These are phyloP conservation scores for Balearica regulorum DNA, from an alignment of 2,797 vertebrate genomes.

Conservation along the genomic window DNA sequence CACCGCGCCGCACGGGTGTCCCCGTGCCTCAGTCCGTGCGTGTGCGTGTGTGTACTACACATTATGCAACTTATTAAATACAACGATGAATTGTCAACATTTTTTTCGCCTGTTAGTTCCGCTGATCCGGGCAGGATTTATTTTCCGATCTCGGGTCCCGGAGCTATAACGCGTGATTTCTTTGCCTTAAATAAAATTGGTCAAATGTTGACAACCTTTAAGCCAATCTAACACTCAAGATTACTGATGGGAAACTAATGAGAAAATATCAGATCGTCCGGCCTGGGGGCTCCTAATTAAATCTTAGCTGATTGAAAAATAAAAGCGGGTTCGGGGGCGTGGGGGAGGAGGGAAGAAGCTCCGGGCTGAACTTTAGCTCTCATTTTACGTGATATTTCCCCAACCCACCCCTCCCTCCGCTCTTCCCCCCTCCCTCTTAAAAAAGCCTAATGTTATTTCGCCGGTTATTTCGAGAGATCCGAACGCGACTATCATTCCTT, in stretches of 20 bases:
- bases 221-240: slow-evolving; percentile 83
- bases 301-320: slow-evolving; percentile 92
- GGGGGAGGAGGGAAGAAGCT: slow-evolving; percentile 67
- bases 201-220: slow-evolving; percentile 89
- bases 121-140: slow-evolving; percentile 82
- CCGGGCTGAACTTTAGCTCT: slow-evolving; percentile 84
- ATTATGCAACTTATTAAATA: slow-evolving; percentile 74
- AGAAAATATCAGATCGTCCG: slow-evolving; percentile 84
- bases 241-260: slow-evolving; percentile 89
- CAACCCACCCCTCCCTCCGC: background rate
- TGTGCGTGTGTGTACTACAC: slow-evolving; percentile 21
- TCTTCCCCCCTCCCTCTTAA: background rate
- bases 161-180: slow-evolving; percentile 78
- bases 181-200: slow-evolving; percentile 81
- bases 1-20: background rate
- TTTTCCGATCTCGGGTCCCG: slow-evolving; percentile 74
- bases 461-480: slow-evolving; percentile 71
- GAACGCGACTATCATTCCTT: slow-evolving; percentile 69
- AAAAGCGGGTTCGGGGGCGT: slow-evolving; percentile 73
- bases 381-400: slow-evolving; percentile 81
- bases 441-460: slow-evolving; percentile 70
- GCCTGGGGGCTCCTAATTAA: slow-evolving; percentile 90
- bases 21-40: background rate
- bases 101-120: slow-evolving; percentile 79
- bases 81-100: slow-evolving; percentile 79